phyloP scores from a whole-genome alignment of 2,113 vertebrate species.

The Tiliqua scincoides region DNA sequence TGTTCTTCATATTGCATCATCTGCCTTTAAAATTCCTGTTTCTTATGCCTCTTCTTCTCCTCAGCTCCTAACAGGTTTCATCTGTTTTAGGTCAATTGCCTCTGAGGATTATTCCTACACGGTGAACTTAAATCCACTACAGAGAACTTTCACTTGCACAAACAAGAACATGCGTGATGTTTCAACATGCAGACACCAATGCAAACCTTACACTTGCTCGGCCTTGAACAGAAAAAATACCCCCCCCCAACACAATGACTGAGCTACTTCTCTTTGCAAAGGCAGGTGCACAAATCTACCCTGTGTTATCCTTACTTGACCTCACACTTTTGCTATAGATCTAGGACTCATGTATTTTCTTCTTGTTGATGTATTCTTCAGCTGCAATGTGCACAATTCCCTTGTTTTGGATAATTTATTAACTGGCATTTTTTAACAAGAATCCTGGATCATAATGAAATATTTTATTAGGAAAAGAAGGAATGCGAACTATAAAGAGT shows the following conservation, averaged over 20 bases:
- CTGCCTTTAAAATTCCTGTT: too few species aligned
- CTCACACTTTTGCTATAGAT: not conserved
- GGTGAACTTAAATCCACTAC: not conserved
- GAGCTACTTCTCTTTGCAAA: not conserved
- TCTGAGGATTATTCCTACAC: not conserved
- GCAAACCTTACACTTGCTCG: not conserved
- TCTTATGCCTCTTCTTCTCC: too few species aligned
- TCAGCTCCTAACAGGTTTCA: too few species aligned
- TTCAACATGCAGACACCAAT: not conserved
- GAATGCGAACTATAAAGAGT: not conserved
- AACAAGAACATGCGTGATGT: not conserved
- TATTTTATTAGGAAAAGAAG: not conserved
- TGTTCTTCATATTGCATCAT: too few species aligned
- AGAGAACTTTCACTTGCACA: not conserved
- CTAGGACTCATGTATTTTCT: conserved; percentile 24
- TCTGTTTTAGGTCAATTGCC: too few species aligned
- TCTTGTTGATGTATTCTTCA: conserved; percentile 24
- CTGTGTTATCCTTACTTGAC: not conserved
- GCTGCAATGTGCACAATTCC: conserved; percentile 13
- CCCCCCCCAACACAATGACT: not conserved
- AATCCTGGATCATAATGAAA: conserved; percentile 3
- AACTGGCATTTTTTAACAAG: not conserved
- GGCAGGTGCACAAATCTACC: not conserved
- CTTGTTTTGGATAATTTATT: conserved; percentile 26
- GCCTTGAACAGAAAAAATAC: not conserved